These are phyloP conservation scores for Poecilobothrus nobilitatus DNA, from an alignment of 2,888 invertebrate species.

Conservation along the genomic window DNA sequence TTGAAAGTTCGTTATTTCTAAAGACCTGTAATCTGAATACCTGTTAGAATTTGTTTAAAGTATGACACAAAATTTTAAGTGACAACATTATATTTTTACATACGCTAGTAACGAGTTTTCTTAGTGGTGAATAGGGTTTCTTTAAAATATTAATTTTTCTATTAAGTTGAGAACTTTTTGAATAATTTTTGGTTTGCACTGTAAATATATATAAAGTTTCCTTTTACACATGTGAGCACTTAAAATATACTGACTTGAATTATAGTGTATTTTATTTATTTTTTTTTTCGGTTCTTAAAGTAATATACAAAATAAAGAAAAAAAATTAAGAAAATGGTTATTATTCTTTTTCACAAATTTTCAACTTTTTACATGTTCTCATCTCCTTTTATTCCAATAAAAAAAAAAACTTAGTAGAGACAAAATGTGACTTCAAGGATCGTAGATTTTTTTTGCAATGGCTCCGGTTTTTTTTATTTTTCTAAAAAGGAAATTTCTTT, in stretches of 20 bases:
- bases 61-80: too few relatives aligned
- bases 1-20: too few relatives aligned
- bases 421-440: neutral
- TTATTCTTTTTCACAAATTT: neutral
- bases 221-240: neutral
- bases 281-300: neutral
- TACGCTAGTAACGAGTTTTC: too few relatives aligned
- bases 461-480: too few relatives aligned
- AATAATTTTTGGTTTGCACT: too few relatives aligned
- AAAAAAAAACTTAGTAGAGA: neutral
- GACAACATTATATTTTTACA: too few relatives aligned
- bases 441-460: neutral
- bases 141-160: too few relatives aligned
- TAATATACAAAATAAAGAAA: neutral
- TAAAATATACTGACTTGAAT: neutral
- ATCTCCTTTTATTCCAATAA: neutral
- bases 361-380: neutral
- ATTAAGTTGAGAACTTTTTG: too few relatives aligned
- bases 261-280: neutral
- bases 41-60: too few relatives aligned
- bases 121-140: too few relatives aligned
- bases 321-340: too few relatives aligned
- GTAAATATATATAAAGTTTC: neutral
- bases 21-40: too few relatives aligned
- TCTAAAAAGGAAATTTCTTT: neutral